Evolutionary conservation across 2,888 invertebrate species (phyloP).

Genomic region (Sialis fuliginosa): DNA sequence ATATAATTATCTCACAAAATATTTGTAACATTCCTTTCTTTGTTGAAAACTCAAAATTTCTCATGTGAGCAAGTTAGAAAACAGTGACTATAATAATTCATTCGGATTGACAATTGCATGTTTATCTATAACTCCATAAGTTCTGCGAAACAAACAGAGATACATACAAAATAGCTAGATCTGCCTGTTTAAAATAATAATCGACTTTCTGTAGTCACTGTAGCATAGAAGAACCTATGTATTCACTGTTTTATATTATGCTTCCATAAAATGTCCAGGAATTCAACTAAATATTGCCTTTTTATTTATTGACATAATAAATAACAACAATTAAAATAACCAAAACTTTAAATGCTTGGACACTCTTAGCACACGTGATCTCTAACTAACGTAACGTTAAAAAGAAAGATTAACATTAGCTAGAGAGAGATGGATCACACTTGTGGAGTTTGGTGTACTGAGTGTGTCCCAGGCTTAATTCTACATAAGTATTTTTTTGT

Average conservation of each 20-base stretch:
- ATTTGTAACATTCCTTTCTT: too few relatives aligned
- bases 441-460: background rate
- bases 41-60: too few relatives aligned
- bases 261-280: slow-evolving; percentile 1
- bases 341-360: too few relatives aligned
- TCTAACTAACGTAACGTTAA: too few relatives aligned
- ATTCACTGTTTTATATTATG: slow-evolving; percentile 1
- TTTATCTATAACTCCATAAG: background rate
- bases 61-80: too few relatives aligned
- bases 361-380: too few relatives aligned
- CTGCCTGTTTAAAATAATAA: background rate
- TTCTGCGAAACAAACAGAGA: background rate
- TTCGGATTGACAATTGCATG: background rate
- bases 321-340: too few relatives aligned
- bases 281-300: slow-evolving; percentile 3
- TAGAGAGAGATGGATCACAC: too few relatives aligned
- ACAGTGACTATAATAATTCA: too few relatives aligned
- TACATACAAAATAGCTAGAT: too few relatives aligned
- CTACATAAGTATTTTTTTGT: background rate
- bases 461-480: background rate
- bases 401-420: too few relatives aligned
- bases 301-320: background rate
- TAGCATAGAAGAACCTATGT: background rate
- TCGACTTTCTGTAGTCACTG: background rate
- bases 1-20: too few relatives aligned